Base-by-base conservation (phyloP, 2,888 invertebrate genomes). In the Hanleya hanleyi region DNA sequence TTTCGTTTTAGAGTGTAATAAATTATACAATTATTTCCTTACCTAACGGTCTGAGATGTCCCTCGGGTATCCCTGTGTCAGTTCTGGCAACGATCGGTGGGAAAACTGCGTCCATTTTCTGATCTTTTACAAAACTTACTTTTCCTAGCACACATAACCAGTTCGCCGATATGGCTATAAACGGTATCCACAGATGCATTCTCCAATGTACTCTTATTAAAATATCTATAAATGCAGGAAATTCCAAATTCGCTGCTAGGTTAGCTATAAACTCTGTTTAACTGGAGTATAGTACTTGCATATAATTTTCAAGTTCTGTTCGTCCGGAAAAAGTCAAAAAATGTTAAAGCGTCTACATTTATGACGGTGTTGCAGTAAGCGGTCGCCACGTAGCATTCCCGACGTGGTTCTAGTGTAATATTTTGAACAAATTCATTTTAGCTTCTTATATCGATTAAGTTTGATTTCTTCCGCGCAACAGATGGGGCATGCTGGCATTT, bases 41-140 rank as follows among this genome's bases (percentile, higher is more conserved):
- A 89, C 89, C 89, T 51, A 89, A 74, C 0, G 89, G 88, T 73
- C 87, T 67, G 0, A 89, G 83, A 71, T 89, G 89, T 9, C 89
- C 89, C n/a, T 81, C 81, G 6, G 89, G 89, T 32, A 88, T 80
- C 0, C 80, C 79, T 0, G 77, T 57, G 36, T 74, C 74, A 6
- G 73, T 57, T 33, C 75, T 78, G 47, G 68, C 77, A 3, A 84
- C 79, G 1, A 76, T 74, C 6, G 86, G 86, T 33, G 89, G 89
- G 62, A 89, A 89, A 6, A 74, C 71, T 18, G 81, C 75, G 64
- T 87, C 83, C 76, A 84, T 86, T 12, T 77, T 79, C 67, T 83
- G 84, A 70, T 88, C 87, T 70, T 89, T 89, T 33, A 81, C 73
- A 69, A 87, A 87, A 3, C 84, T 81, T 15, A 83, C 71, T 75